Conservation (phyloP, 1,140 invertebrate genomes). For the Scaptomyza montana region DNA sequence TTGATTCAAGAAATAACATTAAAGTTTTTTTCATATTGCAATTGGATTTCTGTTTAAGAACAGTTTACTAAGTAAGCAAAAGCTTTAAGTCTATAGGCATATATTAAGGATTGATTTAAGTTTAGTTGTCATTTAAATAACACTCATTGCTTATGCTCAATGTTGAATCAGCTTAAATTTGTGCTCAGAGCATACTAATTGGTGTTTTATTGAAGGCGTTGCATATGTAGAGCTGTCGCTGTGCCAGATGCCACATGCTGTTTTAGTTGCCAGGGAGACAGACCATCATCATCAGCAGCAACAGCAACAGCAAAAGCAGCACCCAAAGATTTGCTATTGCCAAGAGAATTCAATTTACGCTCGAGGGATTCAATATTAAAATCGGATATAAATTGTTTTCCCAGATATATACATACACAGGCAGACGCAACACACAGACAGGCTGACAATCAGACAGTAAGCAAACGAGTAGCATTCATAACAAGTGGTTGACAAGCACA, state of each 20-base stretch:
- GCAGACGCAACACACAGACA: background rate
- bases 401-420: constrained; percentile 40
- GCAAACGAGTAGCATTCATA: constrained; percentile 48
- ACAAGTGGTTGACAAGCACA: constrained; percentile 74
- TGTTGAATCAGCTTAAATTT: constrained; percentile 8
- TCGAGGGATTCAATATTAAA: constrained; percentile 77
- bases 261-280: constrained; percentile 28
- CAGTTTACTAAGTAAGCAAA: no score
- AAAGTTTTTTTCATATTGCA: no score
- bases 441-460: constrained; percentile 8
- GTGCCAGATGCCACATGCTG: constrained; percentile 11
- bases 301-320: background rate
- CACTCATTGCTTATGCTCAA: background rate
- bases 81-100: no score
- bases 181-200: constrained; percentile 13
- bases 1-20: no score
- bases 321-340: constrained; percentile 32
- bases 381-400: constrained; percentile 78
- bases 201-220: constrained; percentile 8
- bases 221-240: background rate
- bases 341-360: constrained; percentile 56
- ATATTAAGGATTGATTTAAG: background rate
- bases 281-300: no score
- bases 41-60: no score
- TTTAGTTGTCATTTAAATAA: constrained; percentile 1